phyloP scores from a whole-genome alignment of 2,113 vertebrate genomes.

The Poicephalus meyeri region DNA sequence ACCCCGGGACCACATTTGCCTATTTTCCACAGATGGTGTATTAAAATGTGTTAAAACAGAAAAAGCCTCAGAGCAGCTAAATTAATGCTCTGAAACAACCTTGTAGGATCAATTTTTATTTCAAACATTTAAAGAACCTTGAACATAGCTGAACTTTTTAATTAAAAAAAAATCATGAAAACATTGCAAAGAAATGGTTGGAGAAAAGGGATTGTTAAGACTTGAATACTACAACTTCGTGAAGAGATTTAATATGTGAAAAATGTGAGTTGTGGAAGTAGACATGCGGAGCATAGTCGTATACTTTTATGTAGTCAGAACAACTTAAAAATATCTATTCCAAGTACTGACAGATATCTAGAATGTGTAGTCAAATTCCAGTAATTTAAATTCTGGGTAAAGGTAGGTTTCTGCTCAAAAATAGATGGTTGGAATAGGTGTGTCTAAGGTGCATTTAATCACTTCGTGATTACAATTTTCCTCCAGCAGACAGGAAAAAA shows the following conservation, averaged over 20 bases:
- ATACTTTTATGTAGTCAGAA: background rate
- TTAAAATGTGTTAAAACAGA: background rate
- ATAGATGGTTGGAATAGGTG: background rate
- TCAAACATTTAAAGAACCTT: background rate
- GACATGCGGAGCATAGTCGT: background rate
- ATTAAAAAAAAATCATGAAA: background rate
- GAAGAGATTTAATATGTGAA: background rate
- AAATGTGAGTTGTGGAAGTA: background rate
- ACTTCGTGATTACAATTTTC: background rate
- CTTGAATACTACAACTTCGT: background rate
- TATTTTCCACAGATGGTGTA: background rate
- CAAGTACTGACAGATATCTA: background rate
- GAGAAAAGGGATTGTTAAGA: background rate
- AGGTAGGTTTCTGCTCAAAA: background rate
- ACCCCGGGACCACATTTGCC: background rate
- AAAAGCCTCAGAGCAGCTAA: background rate
- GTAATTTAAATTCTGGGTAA: background rate
- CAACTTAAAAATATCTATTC: background rate
- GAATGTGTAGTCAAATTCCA: background rate
- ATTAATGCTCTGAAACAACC: background rate
- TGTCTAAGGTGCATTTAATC: background rate
- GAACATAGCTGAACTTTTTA: background rate
- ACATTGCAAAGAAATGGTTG: background rate
- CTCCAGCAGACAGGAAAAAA: background rate
- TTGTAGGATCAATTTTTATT: background rate